phyloP scores from a whole-genome alignment of 2,797 vertebrate genomes.

The Phaenicophaeus curvirostris region DNA sequence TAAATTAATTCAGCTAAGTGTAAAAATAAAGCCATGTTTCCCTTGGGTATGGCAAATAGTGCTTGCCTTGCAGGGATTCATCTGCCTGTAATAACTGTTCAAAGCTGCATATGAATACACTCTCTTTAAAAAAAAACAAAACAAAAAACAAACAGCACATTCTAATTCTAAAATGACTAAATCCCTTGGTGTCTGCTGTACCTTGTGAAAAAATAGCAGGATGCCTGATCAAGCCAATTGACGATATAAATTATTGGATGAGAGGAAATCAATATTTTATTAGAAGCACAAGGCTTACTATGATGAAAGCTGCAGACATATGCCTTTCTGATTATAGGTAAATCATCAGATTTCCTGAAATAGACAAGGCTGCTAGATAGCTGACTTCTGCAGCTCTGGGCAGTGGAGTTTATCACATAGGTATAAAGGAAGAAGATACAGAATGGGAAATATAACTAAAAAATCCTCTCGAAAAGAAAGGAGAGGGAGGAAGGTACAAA shows the following conservation, averaged over 20 bases:
- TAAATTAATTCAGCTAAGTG: neutral
- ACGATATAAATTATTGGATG: constrained; percentile 5
- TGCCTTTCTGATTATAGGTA: constrained; percentile 20
- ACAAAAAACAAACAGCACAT: neutral
- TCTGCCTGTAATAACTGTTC: neutral
- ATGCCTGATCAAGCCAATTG: neutral
- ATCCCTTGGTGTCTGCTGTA: neutral
- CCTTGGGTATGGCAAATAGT: neutral
- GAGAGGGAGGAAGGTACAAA: neutral
- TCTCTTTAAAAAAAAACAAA: neutral
- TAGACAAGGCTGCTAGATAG: neutral
- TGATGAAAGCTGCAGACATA: neutral
- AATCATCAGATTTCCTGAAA: constrained; percentile 37
- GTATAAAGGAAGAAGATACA: neutral
- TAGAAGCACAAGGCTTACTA: neutral
- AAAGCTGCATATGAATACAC: neutral
- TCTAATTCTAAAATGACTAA: neutral
- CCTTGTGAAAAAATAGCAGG: neutral
- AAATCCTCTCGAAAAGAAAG: neutral
- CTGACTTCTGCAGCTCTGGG: neutral
- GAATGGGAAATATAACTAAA: neutral
- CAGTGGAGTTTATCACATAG: neutral
- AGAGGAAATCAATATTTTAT: constrained; percentile 33
- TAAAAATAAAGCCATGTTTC: constrained; percentile 8
- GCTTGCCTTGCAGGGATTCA: neutral